phyloP scores from a whole-genome alignment of 1,140 invertebrate species.

The Apis florea region DNA sequence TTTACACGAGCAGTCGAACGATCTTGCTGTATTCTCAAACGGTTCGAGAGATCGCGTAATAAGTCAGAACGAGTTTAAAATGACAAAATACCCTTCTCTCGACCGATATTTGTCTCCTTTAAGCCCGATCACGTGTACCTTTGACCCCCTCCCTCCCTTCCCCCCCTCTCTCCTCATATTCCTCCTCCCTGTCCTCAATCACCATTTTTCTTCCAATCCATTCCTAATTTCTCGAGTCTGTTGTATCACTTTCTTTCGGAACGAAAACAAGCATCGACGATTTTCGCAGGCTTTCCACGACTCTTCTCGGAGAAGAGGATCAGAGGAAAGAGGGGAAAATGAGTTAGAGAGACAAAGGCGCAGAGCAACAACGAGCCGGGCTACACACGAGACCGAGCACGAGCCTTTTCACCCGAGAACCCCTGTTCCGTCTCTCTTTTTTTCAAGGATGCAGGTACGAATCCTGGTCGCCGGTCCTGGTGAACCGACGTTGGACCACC shows the following conservation, averaged over 20 bases:
- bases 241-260: background rate
- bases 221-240: background rate
- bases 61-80: background rate
- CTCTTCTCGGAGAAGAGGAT: slow-evolving; percentile 42
- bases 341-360: slow-evolving; percentile 22
- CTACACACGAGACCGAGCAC: background rate
- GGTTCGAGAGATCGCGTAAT: slow-evolving; percentile 29
- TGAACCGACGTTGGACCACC: slow-evolving; percentile 60
- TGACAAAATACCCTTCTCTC: background rate
- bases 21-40: slow-evolving; percentile 24
- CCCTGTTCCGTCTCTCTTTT: slow-evolving; percentile 58
- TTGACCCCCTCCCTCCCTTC: background rate
- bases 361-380: background rate
- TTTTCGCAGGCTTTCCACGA: slow-evolving; percentile 46
- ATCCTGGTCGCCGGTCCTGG: slow-evolving; percentile 50
- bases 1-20: slow-evolving; percentile 31
- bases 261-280: slow-evolving; percentile 46
- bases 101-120: background rate
- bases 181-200: too few species aligned
- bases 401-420: slow-evolving; percentile 55
- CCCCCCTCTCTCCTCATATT: background rate
- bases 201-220: background rate
- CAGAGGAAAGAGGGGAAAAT: slow-evolving; percentile 43
- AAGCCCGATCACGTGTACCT: background rate
- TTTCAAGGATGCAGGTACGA: slow-evolving; percentile 67